A percentile compares a stretch with the other conserved stretches of the same genome.
Evolutionary conservation across 2,888 invertebrate genomes (phyloP).

Genomic region (Sarcophaga caerulescens): DNA sequence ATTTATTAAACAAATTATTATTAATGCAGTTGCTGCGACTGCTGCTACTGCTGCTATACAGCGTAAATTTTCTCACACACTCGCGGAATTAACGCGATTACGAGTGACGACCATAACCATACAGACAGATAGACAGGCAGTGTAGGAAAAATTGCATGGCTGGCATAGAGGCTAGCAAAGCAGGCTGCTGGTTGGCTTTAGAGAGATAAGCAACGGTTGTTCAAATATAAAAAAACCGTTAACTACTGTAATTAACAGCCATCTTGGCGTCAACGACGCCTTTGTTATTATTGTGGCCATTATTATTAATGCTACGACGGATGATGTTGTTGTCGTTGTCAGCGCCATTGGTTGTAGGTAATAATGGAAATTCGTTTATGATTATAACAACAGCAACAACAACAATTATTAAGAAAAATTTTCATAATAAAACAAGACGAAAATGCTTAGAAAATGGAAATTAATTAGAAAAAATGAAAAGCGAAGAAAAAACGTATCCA

Average conservation of each 20-base stretch:
- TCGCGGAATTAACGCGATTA: background rate
- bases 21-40: background rate
- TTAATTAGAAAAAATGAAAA: background rate
- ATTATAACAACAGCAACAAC: background rate
- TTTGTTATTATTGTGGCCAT: background rate
- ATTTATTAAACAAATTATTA: background rate
- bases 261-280: constrained; percentile 15
- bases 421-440: too few relatives aligned
- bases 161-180: too few relatives aligned
- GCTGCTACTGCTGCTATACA: too few relatives aligned
- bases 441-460: background rate
- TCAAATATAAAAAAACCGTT: constrained; percentile 40
- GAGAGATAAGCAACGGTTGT: background rate
- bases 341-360: background rate
- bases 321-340: background rate
- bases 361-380: background rate
- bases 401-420: background rate
- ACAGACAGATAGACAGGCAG: background rate
- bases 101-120: too few relatives aligned
- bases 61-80: too few relatives aligned
- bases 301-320: too few relatives aligned
- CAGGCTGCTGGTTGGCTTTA: background rate
- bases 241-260: constrained; percentile 54
- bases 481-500: too few relatives aligned
- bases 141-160: background rate